These are phyloP conservation scores for Syngnathus typhle DNA, from an alignment of 2,113 vertebrate genomes.

Conservation along the genomic window DNA sequence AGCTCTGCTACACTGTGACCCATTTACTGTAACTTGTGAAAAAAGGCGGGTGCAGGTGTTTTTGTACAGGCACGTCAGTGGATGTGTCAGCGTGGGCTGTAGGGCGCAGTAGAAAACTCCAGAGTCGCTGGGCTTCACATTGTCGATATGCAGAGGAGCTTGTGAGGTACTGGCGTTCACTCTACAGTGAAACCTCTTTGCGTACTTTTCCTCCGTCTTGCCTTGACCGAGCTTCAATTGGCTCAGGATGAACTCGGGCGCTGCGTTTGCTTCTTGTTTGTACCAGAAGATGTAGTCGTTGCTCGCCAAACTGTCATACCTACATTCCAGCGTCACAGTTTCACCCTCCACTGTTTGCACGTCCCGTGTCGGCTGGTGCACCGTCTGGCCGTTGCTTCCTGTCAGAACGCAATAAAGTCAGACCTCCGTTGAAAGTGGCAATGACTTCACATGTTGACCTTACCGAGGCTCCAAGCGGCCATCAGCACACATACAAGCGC, in stretches of 20 bases:
- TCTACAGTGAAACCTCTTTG: not conserved
- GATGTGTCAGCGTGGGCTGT: conserved; percentile 1
- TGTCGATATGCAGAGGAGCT: not conserved
- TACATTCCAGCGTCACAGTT: not conserved
- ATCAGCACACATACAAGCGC: too few relatives aligned
- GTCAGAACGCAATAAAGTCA: too few relatives aligned
- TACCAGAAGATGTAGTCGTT: conserved; percentile 5
- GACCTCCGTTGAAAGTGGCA: too few relatives aligned
- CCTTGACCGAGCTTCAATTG: not conserved
- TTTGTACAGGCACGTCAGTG: not conserved
- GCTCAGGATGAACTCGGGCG: not conserved
- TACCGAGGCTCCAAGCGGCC: too few relatives aligned
- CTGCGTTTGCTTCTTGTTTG: not conserved
- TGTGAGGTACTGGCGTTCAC: not conserved
- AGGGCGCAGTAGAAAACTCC: not conserved
- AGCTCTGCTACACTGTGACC: too few relatives aligned
- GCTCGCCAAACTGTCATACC: not conserved
- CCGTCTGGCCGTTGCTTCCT: too few relatives aligned
- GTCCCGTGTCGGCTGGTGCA: too few relatives aligned
- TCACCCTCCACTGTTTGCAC: too few relatives aligned
- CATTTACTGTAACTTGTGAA: too few relatives aligned
- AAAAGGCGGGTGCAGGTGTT: not conserved
- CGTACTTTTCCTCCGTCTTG: not conserved
- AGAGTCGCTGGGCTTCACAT: not conserved
- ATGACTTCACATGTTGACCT: too few relatives aligned